These are phyloP conservation scores for Melanophora roralis DNA, from an alignment of 2,888 invertebrate species.

Conservation along the genomic window DNA sequence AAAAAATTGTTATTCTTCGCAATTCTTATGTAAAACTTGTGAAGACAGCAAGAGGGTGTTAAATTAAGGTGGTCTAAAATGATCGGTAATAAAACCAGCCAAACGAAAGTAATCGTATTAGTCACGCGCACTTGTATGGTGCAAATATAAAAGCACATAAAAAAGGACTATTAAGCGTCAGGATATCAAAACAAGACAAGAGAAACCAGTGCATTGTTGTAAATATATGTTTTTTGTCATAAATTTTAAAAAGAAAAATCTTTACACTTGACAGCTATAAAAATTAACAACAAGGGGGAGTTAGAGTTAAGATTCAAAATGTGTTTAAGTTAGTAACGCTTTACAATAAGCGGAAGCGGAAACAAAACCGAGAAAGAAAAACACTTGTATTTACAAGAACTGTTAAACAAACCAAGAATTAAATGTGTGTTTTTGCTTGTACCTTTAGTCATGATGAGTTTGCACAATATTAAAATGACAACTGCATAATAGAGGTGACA, in stretches of 20 bases:
- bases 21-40: slow-evolving; percentile 10
- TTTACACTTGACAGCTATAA: background rate
- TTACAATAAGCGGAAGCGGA: slow-evolving; percentile 70
- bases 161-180: slow-evolving; percentile 30
- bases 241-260: slow-evolving; percentile 1
- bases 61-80: background rate
- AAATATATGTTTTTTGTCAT: background rate
- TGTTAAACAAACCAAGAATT: slow-evolving; percentile 24
- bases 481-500: slow-evolving; percentile 49
- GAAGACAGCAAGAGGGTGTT: slow-evolving; percentile 16
- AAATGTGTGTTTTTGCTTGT: slow-evolving; percentile 18
- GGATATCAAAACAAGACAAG: background rate
- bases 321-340: slow-evolving; percentile 71
- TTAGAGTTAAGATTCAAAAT: background rate
- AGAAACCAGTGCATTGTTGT: slow-evolving; percentile 1
- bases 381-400: slow-evolving; percentile 65
- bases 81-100: slow-evolving; percentile 69
- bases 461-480: background rate
- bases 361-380: slow-evolving; percentile 62
- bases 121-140: slow-evolving; percentile 74
- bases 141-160: background rate
- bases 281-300: background rate
- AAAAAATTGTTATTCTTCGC: slow-evolving; percentile 6
- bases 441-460: slow-evolving; percentile 54
- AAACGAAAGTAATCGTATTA: slow-evolving; percentile 73